Evolutionary conservation across 2,113 vertebrate species (phyloP), one percentile per base, ranked within the genome.

Genomic region (Gnathonemus longibarbis): DNA sequence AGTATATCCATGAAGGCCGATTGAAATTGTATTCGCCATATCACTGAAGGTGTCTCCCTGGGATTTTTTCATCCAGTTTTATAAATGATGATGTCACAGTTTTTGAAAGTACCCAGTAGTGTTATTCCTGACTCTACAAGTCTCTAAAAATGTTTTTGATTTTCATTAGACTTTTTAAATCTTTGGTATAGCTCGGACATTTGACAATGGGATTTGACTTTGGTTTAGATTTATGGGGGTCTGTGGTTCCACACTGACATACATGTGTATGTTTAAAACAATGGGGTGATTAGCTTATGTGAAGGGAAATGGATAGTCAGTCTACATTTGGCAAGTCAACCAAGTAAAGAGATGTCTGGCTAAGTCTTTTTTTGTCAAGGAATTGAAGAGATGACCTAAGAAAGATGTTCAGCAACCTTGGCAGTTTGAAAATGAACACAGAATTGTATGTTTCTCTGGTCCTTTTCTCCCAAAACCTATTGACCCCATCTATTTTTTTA

Each of bases 251-350:
- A 19, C 24, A 11, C 48, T 56, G 62, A 13, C 27, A 1, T 31
- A 13, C n/a, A 83, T 46, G 13, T 88, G 48, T 48, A 52, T 27
- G 50, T 11, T 27, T 62, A 27, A 49, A 39, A 46, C 24, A 77
- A 62, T 24, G 90, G 90, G 89, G 88, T 80, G n/a, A 74, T 8
- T 49, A 88, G 45, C 90, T 91, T 62, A 66, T 70, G 88, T 58
- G 50, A 88, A 87, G 89, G 88, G 89, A 92, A 89, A 70, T n/a
- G 80, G 89, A 31, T 87, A 89, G 89, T 86, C 89, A 88, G 48
- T 77, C 17, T 90, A 85, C 90, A 52, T 91, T 90, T 89, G 88
- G 21, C 13, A 13, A 24, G 77, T 90, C 90, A 84, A 58, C 84
- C 89, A 48, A 89, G 91, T 84, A 89, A 91, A 58, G 1, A 56